Base-by-base conservation (phyloP, 2,888 invertebrate genomes). In the Caenorhabditis sulstoni region DNA sequence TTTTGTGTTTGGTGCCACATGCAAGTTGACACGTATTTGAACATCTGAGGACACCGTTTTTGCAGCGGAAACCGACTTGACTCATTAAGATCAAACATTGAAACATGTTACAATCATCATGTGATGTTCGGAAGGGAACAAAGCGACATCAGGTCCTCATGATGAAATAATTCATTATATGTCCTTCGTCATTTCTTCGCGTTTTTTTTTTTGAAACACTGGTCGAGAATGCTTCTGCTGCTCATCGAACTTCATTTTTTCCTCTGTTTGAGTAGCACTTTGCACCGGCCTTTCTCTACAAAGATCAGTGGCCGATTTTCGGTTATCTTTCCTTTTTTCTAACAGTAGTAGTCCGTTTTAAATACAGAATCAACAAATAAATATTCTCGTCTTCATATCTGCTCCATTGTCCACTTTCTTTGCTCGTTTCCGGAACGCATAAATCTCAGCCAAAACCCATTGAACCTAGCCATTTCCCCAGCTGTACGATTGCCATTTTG, bases 21-120 rank as follows among this genome's bases (percentile, higher is more conserved):
- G 73, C 73, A 64, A 73, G 64, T 73, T 73, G 49, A 73, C 73
- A 73, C 73, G 64, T 73, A 49, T 73, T 73, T 73, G 64, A 64
- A 64, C 73, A 73, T 73, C 64, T 57, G 71, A 57, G 49, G 71
- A 39, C 8, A 22, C 35, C 22, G 2, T 45, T 9, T 11, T 53
- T 64, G 71, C 61, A 71, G 64, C 39, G 41, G 35, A 41, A 61
- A 18, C 20, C 22, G 39, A 41, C n/a, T 59, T 65, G 52, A 57
- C 23, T 73, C 64, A 64, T 53, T 73, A 49, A 29, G 16, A 50
- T 29, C 44, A 64, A 64, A 64, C 53, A 65, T 65, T 35, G 14
- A 7, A 7, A 57, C n/a, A n/a, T 53, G 65, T 53, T 64, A 52
- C 41, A 64, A 41, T 7, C 1, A 9, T n/a, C 52, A 52, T n/a